Evolutionary conservation across 2,888 invertebrate species (phyloP).

Genomic region (Thereva unica): DNA sequence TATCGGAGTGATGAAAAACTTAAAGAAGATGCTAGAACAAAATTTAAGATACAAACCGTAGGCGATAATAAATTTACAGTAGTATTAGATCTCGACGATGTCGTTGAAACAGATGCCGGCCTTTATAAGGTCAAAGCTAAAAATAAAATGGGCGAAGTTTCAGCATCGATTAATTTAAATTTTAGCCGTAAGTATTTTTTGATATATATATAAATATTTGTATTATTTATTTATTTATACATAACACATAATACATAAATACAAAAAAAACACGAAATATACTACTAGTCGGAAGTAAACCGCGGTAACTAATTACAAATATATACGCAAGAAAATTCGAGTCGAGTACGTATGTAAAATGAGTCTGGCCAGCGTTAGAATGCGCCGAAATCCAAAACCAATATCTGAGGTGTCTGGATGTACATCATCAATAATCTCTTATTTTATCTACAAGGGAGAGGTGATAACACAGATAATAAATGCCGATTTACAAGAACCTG

Average conservation of each 20-base stretch:
- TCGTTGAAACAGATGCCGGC: slow-evolving; percentile 93
- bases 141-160: slow-evolving; percentile 96
- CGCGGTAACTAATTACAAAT: background rate
- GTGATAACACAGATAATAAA: too few relatives aligned
- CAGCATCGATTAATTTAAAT: slow-evolving; percentile 95
- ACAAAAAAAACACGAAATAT: background rate
- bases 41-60: slow-evolving; percentile 85
- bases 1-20: slow-evolving; percentile 86
- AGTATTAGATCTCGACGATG: slow-evolving; percentile 92
- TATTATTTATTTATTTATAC: slow-evolving; percentile 25
- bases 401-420: too few relatives aligned
- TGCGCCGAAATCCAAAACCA: too few relatives aligned
- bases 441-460: too few relatives aligned
- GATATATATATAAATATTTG: slow-evolving; percentile 6
- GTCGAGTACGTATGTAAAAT: too few relatives aligned
- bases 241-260: slow-evolving; percentile 21
- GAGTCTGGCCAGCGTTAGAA: too few relatives aligned
- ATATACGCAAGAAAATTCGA: too few relatives aligned
- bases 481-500: too few relatives aligned
- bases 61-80: slow-evolving; percentile 85
- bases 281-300: background rate
- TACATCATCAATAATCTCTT: too few relatives aligned
- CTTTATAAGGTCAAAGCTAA: slow-evolving; percentile 96
- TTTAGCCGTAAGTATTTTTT: slow-evolving; percentile 86
- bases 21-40: slow-evolving; percentile 81